Percentiles rank a stretch among this genome's conserved stretches.
phyloP scores from a whole-genome alignment of 2,888 invertebrate species.

The Linnaemya tessellans region DNA sequence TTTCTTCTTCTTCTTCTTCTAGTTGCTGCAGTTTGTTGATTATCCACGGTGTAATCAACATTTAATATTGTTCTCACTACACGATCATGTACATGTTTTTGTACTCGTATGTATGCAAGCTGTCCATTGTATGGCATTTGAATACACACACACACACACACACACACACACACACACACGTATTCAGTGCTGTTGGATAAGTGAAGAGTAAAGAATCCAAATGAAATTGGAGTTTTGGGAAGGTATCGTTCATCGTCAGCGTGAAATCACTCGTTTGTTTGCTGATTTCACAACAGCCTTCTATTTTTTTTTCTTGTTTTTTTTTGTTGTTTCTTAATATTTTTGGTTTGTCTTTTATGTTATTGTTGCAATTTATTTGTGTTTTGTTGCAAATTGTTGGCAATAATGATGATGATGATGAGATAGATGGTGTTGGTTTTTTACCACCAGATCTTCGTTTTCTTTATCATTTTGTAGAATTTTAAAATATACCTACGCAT shows the following conservation, averaged over 20 bases:
- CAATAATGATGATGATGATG: slow-evolving; percentile 76
- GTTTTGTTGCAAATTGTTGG: slow-evolving; percentile 75
- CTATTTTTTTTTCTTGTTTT: slow-evolving; percentile 8
- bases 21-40: slow-evolving; percentile 21
- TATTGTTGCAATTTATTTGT: slow-evolving; percentile 58
- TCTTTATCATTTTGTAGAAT: slow-evolving; percentile 44
- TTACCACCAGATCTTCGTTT: slow-evolving; percentile 8
- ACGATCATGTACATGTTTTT: slow-evolving; percentile 13
- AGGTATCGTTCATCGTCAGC: slow-evolving; percentile 67
- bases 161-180: too few species aligned
- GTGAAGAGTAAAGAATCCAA: slow-evolving; percentile 6
- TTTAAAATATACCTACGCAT: slow-evolving; percentile 60
- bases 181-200: neutral
- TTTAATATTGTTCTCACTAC: slow-evolving; percentile 71
- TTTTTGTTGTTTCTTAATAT: neutral
- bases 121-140: slow-evolving; percentile 47
- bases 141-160: slow-evolving; percentile 43
- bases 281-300: slow-evolving; percentile 64
- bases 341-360: slow-evolving; percentile 26
- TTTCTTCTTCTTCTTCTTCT: neutral
- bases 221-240: slow-evolving; percentile 39
- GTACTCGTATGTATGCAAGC: slow-evolving; percentile 2
- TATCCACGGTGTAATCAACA: slow-evolving; percentile 72
- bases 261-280: slow-evolving; percentile 69
- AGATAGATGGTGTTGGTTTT: slow-evolving; percentile 48